Evolutionary conservation across 2,888 invertebrate species (phyloP), one percentile per base, ranked within the genome.

Genomic region (Napeogenes inachia): DNA sequence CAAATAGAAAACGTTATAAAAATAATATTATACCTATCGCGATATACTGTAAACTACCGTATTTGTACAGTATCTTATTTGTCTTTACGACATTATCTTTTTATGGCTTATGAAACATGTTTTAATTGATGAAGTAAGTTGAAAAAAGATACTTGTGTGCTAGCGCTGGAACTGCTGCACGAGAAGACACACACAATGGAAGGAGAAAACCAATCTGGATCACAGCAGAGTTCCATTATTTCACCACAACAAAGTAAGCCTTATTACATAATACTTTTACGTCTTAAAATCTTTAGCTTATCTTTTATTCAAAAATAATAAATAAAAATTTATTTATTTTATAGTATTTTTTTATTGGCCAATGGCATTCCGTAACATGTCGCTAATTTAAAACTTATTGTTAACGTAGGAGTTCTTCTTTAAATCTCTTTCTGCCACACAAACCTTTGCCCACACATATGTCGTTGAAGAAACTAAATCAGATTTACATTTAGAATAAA

Each of bases 161-260:
- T 69, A 95, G 95, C 95, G 38, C 78, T 95, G 80, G 94, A 94
- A 71, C 87, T 95, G 63, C 91, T 93, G 79, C 92, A 92, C 64
- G 93, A 94, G 75, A 92, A 93, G 62, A 92, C 91, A 70, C 87
- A 89, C 5, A 92, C 92, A 71, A 91, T 91, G 73, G 92, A 92
- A 66, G 83, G 81, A 66, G 84, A 87, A 57, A 82, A 87, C 57
- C 85, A 86, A 67, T 78, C 77, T 54, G 87, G 75, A 38, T 86
- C 89, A 0, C 88, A 87, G 71, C 86, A 77, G n/a, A 89, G 87
- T 74, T 89, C 91, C 30, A 84, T 85, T 59, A 76, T 83, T 75
- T 90, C 91, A 5, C 88, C 89, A 10, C 87, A 85, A 70, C 90
- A 87, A 70, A 89, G 91, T 91, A 75, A 85, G 87, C 68, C 5